Conservation (phyloP, 2,113 vertebrate genomes). For the Microtus pennsylvanicus region DNA sequence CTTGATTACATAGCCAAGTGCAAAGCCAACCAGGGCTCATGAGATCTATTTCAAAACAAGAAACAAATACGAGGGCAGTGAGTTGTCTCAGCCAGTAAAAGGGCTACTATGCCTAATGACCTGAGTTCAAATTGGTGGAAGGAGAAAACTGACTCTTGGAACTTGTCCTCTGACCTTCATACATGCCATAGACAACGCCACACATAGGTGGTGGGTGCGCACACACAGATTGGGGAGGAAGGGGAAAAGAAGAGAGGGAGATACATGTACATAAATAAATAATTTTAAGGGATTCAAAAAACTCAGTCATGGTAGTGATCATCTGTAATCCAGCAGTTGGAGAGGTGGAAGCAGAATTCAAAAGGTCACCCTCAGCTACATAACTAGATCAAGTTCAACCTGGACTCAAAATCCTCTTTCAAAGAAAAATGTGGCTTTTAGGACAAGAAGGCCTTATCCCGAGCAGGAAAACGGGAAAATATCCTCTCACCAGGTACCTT, state of each 20-base stretch:
- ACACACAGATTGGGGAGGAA: neutral
- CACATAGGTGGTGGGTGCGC: neutral
- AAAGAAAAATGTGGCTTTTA: constrained; percentile 22
- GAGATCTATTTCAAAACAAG: neutral
- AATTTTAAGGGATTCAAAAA: neutral
- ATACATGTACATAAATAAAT: neutral
- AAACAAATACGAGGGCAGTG: neutral
- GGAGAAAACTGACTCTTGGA: neutral
- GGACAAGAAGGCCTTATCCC: neutral
- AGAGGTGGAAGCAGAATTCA: neutral
- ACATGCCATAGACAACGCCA: neutral
- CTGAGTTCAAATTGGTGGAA: neutral
- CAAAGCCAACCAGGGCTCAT: neutral
- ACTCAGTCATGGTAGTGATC: neutral
- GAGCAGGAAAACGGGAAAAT: constrained; percentile 45
- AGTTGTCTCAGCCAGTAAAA: neutral
- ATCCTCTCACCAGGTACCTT: neutral
- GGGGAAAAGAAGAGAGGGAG: neutral
- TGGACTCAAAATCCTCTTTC: neutral
- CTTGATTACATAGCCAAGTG: neutral
- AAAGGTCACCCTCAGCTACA: neutral
- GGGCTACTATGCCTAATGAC: neutral
- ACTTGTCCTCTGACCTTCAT: neutral
- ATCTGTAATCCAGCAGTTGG: neutral
- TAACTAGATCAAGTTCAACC: neutral